phyloP scores from a whole-genome alignment of 2,888 invertebrate genomes.

The Mimachlamys varia region DNA sequence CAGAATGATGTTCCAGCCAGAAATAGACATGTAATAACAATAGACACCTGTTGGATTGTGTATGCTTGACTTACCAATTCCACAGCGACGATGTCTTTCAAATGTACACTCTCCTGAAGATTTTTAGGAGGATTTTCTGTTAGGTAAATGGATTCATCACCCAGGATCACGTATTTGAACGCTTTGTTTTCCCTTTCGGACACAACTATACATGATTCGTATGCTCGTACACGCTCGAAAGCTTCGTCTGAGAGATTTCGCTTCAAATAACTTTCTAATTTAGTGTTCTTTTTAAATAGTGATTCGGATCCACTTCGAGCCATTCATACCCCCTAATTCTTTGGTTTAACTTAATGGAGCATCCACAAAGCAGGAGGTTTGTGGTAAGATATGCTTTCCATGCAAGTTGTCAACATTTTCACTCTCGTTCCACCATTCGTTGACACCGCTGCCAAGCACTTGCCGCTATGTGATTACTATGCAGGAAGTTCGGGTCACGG shows the following conservation, averaged over 20 bases:
- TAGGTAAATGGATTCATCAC: slow-evolving; percentile 79
- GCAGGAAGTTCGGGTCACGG: slow-evolving; percentile 60
- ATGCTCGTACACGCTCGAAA: slow-evolving; percentile 77
- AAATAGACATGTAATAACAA: not conserved
- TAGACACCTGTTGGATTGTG: not conserved
- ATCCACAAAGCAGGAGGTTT: not conserved
- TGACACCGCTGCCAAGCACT: slow-evolving; percentile 62
- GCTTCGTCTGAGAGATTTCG: slow-evolving; percentile 74
- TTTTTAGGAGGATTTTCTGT: slow-evolving; percentile 80
- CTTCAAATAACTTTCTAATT: slow-evolving; percentile 79
- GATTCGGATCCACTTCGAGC: slow-evolving; percentile 68
- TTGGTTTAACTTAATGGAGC: slow-evolving; percentile 36
- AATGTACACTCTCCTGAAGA: slow-evolving; percentile 65
- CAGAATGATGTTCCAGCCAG: too few relatives aligned
- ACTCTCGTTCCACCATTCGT: slow-evolving; percentile 38
- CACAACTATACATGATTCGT: slow-evolving; percentile 79
- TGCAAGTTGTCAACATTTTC: slow-evolving; percentile 37
- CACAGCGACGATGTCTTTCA: slow-evolving; percentile 76
- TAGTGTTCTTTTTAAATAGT: slow-evolving; percentile 77
- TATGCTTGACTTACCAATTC: slow-evolving; percentile 73
- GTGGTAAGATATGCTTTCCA: not conserved
- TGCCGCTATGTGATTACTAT: slow-evolving; percentile 58
- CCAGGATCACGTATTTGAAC: slow-evolving; percentile 78
- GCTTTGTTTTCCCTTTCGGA: slow-evolving; percentile 79
- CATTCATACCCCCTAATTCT: slow-evolving; percentile 61